Base-by-base conservation (phyloP, 2,797 vertebrate species). In the Nannoperca australis region DNA sequence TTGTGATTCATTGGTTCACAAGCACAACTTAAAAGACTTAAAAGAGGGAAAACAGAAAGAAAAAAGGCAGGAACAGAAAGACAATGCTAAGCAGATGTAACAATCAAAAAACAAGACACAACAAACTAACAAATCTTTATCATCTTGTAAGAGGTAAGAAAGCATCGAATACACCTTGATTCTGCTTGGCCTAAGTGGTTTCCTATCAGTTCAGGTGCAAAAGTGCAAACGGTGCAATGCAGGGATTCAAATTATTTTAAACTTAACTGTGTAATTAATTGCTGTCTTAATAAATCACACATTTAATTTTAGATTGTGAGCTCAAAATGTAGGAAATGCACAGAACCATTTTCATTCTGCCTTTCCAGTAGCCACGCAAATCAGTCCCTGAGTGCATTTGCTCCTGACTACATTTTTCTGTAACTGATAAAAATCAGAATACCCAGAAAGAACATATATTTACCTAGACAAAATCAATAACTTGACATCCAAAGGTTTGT, bases 211-310 rank as follows among this genome's bases (percentile, higher is more conserved):
- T 53, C 24, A 27, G 24, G 24, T 27, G 24, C 24, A 44, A 15
- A 1, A 11, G 27, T 20, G 10, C 14, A 76, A 64, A 74, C 44
- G 18, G 17, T 49, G 9, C 1, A 30, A 30, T 9, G 3, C 44
- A 69, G 32, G 45, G 13, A 70, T 20, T n/a, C 17, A 64, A 63
- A 66, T 50, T 45, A 13, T 36, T 70, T 24, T 24, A n/a, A 49
- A 49, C 20, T 56, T 54, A 59, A 34, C 17, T 65, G n/a, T 15
- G 2, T 32, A 51, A 66, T 74, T 22, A 73, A 47, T 62, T 30
- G 20, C 30, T 24, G 5, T 72, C 8, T 73, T 42, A 22, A 5
- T 55, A 45, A 70, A 63, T 79, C 11, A 51, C n/a, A 54, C 14
- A 10, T 68, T 61, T 0, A 14, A 14, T 56, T 50, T 81, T 40